Evolutionary conservation across 30 jellyfish, hydroid and myxozoan genomes (phyloP).

Genomic region (Hydra vulgaris): DNA sequence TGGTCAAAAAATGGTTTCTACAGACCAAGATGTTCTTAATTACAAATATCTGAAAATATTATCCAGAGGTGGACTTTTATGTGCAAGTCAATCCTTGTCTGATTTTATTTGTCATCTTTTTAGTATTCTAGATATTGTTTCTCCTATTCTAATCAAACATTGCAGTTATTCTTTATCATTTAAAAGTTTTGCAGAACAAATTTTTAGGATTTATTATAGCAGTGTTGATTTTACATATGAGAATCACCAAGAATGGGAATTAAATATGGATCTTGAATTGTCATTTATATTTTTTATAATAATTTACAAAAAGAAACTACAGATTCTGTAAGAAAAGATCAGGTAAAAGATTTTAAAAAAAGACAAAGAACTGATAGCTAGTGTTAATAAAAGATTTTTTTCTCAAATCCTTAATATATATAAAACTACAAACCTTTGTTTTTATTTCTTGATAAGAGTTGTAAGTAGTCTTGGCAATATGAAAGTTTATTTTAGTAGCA

Average conservation of each 20-base stretch:
- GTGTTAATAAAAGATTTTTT: background rate
- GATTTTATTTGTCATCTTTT: background rate
- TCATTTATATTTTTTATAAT: background rate
- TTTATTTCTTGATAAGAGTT: background rate
- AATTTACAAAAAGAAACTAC: background rate
- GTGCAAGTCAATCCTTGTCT: background rate
- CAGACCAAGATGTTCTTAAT: background rate
- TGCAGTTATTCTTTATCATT: background rate
- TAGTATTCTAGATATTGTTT: background rate
- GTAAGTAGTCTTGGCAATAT: background rate
- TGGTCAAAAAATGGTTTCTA: background rate
- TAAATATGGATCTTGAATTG: background rate
- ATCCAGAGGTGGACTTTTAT: background rate
- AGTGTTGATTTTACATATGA: background rate
- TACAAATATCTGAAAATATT: background rate
- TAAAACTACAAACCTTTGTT: background rate
- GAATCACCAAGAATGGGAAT: conserved; percentile 8
- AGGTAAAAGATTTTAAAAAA: background rate
- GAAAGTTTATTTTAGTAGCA: background rate
- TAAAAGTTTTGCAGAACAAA: background rate
- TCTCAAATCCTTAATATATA: background rate
- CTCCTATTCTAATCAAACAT: background rate
- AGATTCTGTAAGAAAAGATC: conserved; percentile 1
- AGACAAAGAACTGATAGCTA: background rate
- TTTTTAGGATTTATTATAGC: background rate